These are phyloP conservation scores for Callospermophilus lateralis DNA, from an alignment of 2,113 vertebrate genomes.

Conservation along the genomic window DNA sequence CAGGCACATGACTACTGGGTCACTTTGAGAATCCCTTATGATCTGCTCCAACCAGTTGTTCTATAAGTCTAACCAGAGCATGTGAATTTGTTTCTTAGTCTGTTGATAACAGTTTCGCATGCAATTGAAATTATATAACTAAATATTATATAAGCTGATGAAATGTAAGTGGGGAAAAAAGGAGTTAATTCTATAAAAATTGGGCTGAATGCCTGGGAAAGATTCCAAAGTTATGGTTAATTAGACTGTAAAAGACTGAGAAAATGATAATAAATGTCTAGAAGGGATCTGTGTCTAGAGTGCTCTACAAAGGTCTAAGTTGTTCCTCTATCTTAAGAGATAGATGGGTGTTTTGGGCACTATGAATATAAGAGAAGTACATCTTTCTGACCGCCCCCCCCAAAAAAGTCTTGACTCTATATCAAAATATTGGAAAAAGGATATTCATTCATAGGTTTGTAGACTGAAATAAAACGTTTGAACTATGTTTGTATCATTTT, in stretches of 20 bases:
- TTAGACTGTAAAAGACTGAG: neutral
- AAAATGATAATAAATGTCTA: neutral
- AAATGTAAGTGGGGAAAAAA: neutral
- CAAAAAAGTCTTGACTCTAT: neutral
- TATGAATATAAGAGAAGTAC: neutral
- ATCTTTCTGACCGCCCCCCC: neutral
- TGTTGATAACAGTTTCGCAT: neutral
- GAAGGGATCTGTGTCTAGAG: neutral
- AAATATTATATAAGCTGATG: neutral
- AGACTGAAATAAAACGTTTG: neutral
- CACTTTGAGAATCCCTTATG: neutral
- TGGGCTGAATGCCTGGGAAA: neutral
- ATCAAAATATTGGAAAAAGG: neutral
- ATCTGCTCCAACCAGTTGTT: neutral
- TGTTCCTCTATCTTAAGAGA: neutral
- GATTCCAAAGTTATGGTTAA: neutral
- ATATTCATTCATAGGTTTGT: neutral
- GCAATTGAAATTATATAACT: neutral
- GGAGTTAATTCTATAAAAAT: conserved; percentile 14
- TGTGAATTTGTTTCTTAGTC: neutral
- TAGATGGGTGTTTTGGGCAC: neutral
- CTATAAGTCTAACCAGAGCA: neutral
- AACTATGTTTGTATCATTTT: neutral
- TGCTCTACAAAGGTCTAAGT: neutral
- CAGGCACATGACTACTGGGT: neutral